Evolutionary conservation across 30 jellyfish, hydroid and myxozoan species (phyloP).

Genomic region (Turritopsis dohrnii): DNA sequence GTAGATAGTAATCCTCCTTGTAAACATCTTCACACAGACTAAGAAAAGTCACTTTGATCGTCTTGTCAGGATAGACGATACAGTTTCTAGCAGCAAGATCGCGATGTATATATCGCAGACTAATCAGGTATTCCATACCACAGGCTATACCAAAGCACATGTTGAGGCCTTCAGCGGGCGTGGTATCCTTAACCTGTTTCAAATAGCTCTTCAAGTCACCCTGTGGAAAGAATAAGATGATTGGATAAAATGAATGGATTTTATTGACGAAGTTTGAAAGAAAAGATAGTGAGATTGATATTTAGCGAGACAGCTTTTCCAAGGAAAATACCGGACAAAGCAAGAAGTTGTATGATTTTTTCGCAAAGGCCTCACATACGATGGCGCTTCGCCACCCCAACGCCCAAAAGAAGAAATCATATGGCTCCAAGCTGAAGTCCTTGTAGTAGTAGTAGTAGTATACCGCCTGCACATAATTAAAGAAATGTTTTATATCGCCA

Average conservation of each 20-base stretch:
- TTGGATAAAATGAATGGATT: background rate
- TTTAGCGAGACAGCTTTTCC: too few relatives aligned
- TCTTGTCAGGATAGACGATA: slow-evolving; percentile 56
- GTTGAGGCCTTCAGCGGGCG: slow-evolving; percentile 35
- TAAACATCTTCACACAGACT: slow-evolving; percentile 74
- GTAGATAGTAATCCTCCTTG: slow-evolving; percentile 52
- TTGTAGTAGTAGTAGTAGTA: too few relatives aligned
- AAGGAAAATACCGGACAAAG: too few relatives aligned
- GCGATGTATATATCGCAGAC: slow-evolving; percentile 73
- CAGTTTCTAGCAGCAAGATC: slow-evolving; percentile 96
- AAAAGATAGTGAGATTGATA: too few relatives aligned
- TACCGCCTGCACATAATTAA: too few relatives aligned
- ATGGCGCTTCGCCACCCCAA: too few relatives aligned
- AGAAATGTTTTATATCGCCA: too few relatives aligned
- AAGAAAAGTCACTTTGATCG: slow-evolving; percentile 80
- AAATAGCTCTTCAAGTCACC: slow-evolving; percentile 71
- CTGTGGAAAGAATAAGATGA: slow-evolving; percentile 26
- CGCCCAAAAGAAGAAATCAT: too few relatives aligned
- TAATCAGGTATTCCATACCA: slow-evolving; percentile 81
- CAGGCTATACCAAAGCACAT: slow-evolving; percentile 62
- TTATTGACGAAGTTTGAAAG: background rate
- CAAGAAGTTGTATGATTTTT: too few relatives aligned
- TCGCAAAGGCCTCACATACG: too few relatives aligned
- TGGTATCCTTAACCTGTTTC: slow-evolving; percentile 10
- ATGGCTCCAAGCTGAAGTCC: too few relatives aligned